Evolutionary conservation across 2,113 vertebrate species (phyloP).

Genomic region (Perccottus glenii): DNA sequence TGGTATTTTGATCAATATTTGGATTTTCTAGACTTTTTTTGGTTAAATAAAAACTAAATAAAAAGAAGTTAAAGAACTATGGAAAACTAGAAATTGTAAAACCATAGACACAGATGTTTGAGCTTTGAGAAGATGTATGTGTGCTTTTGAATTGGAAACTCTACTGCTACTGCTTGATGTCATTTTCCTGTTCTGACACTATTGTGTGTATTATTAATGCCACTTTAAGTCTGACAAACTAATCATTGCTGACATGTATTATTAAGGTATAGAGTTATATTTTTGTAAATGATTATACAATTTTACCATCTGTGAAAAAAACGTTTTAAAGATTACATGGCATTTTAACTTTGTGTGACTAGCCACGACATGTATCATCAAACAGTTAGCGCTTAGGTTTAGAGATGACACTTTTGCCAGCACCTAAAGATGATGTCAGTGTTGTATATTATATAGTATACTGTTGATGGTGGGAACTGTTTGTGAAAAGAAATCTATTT

Average conservation of each 20-base stretch:
- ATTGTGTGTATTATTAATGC: constrained; percentile 14
- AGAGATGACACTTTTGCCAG: constrained; percentile 24
- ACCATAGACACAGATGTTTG: not conserved
- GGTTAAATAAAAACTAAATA: no score
- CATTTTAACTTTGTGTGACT: constrained; percentile 23
- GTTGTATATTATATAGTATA: constrained; percentile 30
- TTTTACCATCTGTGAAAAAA: constrained; percentile 46
- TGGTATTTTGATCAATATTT: not conserved
- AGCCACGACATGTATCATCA: constrained; percentile 20
- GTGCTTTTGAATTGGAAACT: constrained; percentile 10
- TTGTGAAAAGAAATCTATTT: constrained; percentile 30
- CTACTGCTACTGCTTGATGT: constrained; percentile 23
- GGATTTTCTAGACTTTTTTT: no score
- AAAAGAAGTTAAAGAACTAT: constrained; percentile 6
- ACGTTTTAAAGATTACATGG: constrained; percentile 3
- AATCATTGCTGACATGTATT: constrained; percentile 68
- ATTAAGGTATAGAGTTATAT: constrained; percentile 78
- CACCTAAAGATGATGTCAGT: constrained; percentile 66
- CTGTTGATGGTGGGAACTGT: constrained; percentile 35
- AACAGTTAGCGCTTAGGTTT: constrained; percentile 1
- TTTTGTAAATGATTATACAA: constrained; percentile 78
- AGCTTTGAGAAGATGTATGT: constrained; percentile 1
- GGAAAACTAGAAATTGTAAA: not conserved
- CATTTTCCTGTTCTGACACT: constrained; percentile 26
- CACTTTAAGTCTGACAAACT: constrained; percentile 27